A percentile compares a stretch with the other conserved stretches of the same genome.
phyloP scores from a whole-genome alignment of 2,888 invertebrate genomes.

The Hedychridium roseum region DNA sequence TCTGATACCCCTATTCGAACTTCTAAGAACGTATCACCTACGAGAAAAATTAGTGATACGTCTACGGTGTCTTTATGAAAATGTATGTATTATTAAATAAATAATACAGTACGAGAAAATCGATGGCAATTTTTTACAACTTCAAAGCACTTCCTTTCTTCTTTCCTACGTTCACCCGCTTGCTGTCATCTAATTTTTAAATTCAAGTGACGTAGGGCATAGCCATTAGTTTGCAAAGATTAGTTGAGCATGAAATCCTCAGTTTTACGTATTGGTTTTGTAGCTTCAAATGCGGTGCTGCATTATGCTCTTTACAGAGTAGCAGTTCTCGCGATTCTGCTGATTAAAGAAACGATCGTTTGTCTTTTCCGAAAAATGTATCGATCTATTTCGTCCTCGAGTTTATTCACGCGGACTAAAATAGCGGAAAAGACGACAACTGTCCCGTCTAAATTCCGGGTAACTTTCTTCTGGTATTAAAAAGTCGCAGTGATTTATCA shows the following conservation, averaged over 20 bases:
- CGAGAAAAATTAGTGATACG: conserved; percentile 34
- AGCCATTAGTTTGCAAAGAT: too few species aligned
- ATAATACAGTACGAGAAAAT: too few species aligned
- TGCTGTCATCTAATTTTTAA: too few species aligned
- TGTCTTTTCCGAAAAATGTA: conserved; percentile 31
- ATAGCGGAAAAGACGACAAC: background rate
- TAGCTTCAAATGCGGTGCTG: conserved; percentile 45
- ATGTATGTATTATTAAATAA: too few species aligned
- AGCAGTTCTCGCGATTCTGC: conserved; percentile 38
- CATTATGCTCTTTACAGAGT: conserved; percentile 51
- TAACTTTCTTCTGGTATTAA: background rate
- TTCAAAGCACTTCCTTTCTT: too few species aligned
- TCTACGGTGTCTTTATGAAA: conserved; percentile 22
- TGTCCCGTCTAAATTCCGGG: background rate
- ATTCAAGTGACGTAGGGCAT: too few species aligned
- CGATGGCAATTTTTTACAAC: too few species aligned
- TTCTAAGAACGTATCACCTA: conserved; percentile 19
- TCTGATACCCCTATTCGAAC: conserved; percentile 6
- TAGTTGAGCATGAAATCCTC: too few species aligned
- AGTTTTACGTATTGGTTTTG: conserved; percentile 36
- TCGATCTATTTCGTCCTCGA: conserved; percentile 16
- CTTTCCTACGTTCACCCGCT: too few species aligned
- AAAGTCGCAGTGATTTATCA: background rate
- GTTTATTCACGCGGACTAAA: background rate
- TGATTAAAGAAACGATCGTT: conserved; percentile 32